These are phyloP conservation scores for Polylopha cassiicola DNA, from an alignment of 2,888 invertebrate genomes.

Conservation along the genomic window DNA sequence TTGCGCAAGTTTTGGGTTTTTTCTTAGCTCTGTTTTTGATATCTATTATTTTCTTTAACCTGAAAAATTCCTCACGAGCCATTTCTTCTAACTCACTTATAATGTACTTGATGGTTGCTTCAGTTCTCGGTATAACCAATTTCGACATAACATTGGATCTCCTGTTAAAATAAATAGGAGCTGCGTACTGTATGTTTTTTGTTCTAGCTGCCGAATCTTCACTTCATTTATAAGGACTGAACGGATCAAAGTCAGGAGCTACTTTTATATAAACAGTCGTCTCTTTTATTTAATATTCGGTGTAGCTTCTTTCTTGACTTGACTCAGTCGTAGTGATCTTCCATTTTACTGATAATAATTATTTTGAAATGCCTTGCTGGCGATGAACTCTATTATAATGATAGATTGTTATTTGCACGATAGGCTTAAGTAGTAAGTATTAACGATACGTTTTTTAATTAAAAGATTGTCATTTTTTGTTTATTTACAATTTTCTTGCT, in stretches of 20 bases:
- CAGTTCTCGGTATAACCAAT: slow-evolving; percentile 39
- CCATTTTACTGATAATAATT: background rate
- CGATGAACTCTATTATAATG: slow-evolving; percentile 40
- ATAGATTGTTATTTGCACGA: no score
- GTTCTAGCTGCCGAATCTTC: slow-evolving; percentile 30
- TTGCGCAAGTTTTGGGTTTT: slow-evolving; percentile 1
- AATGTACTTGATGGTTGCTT: slow-evolving; percentile 36
- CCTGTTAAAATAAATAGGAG: slow-evolving; percentile 31
- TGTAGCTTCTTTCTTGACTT: slow-evolving; percentile 8
- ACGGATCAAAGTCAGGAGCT: no score
- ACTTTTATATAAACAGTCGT: no score
- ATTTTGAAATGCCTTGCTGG: slow-evolving; percentile 26
- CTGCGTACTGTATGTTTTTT: background rate
- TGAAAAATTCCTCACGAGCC: slow-evolving; percentile 39
- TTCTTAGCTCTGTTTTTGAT: slow-evolving; percentile 28
- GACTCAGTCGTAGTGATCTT: background rate
- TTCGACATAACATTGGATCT: slow-evolving; percentile 39
- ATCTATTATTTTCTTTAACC: slow-evolving; percentile 37
- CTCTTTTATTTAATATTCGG: slow-evolving; percentile 25
- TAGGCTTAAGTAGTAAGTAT: no score
- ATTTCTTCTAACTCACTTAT: slow-evolving; percentile 36
- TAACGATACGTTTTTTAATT: no score
- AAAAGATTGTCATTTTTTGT: no score
- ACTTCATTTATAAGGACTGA: slow-evolving; percentile 36
- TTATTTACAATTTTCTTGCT: no score